Percentiles rank a stretch among this genome's conserved stretches.
Conservation (phyloP, 2,113 vertebrate species). For the Cairina moschata region DNA sequence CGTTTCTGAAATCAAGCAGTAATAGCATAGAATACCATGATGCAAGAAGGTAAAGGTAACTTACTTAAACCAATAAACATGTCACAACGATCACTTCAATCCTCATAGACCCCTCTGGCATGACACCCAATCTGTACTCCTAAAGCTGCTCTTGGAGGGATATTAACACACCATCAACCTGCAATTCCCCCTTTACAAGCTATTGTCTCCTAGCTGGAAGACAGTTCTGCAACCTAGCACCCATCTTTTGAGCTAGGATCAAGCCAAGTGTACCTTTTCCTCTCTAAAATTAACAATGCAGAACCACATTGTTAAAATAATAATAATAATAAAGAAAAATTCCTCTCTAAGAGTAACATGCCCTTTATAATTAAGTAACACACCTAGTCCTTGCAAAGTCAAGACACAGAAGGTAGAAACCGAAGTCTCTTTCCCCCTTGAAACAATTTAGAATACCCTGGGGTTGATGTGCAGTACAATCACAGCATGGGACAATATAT, state of each 20-base stretch:
- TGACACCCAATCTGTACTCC: background rate
- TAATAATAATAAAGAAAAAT: background rate
- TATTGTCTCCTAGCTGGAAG: background rate
- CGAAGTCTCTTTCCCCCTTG: background rate
- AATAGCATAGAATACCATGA: background rate
- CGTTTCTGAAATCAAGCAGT: constrained; percentile 85
- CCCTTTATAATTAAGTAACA: background rate
- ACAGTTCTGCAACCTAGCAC: background rate
- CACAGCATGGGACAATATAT: background rate
- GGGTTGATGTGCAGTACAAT: background rate
- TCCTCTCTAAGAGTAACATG: background rate
- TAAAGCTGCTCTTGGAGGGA: background rate
- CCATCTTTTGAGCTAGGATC: background rate
- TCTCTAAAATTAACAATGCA: background rate
- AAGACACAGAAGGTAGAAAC: background rate
- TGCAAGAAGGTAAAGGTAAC: background rate
- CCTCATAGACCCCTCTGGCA: background rate
- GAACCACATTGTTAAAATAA: background rate
- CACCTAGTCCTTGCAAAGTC: background rate
- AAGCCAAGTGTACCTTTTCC: background rate
- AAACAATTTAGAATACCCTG: background rate
- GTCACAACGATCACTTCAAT: background rate
- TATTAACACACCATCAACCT: background rate
- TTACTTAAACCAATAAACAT: background rate
- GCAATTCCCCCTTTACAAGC: background rate